Base-by-base conservation (phyloP, 37 sponge, comb jelly and placozoan genomes). In the Petrosia ficiformis region DNA sequence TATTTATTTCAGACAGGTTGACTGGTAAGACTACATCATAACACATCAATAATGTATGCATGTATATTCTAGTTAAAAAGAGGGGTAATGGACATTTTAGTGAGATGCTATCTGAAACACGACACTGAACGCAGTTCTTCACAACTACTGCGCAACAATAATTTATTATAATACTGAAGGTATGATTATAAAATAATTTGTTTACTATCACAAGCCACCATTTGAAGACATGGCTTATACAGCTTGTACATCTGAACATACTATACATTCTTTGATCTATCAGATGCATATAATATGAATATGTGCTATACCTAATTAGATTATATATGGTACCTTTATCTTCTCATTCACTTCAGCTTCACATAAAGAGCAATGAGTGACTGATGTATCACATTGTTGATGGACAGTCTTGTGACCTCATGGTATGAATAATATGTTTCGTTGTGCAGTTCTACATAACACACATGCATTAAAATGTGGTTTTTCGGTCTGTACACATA, bases 171-270 rank as follows among this genome's bases (percentile, higher is more conserved):
- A 34, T 11, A 68, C 21, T 14, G 39, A 35, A 6, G 39, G 21
- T 4, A 30, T 54, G 26, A 16, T 1, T 1, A 74, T 52, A 33
- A 4, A 11, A 8, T 11, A 24, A 40, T 34, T 22, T 16, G 64
- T 83, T 80, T 58, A 95, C 97, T 78, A 42, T 85, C 84, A 79
- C 97, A 97, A 1, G 92, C 86, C 5, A 89, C 82, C 80, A 94
- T 88, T 77, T 97, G 97, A 1, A 90, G 71, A 60, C 97, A 97
- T 0, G 97, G 97, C 68, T 85, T 77, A 77, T 94, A 97, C 69
- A 22, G 92, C 85, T 33, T 57, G 39, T 26, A 74, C 74, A 39
- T 90, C 87, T 11, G 94, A 91, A 48, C 97, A 97, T 25, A 97
- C 92, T 74, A 86, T 22, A 73, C 97, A 97, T 58, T 90, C 95